A percentile compares a stretch with the other conserved stretches of the same genome.
These are phyloP conservation scores for Pseudomyrmex pallidus DNA, from an alignment of 1,140 invertebrate species.

Conservation along the genomic window DNA sequence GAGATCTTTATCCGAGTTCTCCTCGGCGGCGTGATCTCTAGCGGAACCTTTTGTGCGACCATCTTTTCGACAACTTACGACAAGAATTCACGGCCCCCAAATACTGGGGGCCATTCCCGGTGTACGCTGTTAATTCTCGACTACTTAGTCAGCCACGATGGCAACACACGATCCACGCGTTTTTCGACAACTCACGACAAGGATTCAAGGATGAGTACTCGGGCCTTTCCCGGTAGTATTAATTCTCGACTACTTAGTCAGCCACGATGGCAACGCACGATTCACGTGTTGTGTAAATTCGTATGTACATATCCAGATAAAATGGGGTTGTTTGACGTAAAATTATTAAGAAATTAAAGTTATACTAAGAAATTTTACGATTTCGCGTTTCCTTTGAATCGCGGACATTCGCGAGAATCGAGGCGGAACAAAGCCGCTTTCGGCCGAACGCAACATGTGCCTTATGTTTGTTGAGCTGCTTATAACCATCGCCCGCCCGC, in stretches of 20 bases:
- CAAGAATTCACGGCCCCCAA: neutral
- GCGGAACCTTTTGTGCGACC: slow-evolving; percentile 8
- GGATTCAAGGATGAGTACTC: too few species aligned
- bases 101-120: neutral
- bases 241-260: too few species aligned
- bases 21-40: neutral
- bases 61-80: slow-evolving; percentile 21
- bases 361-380: neutral
- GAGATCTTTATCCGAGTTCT: slow-evolving; percentile 47
- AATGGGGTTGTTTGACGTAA: too few species aligned
- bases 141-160: neutral
- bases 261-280: too few species aligned
- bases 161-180: neutral
- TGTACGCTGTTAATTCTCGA: slow-evolving; percentile 3
- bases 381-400: too few species aligned
- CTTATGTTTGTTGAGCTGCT: slow-evolving; percentile 34
- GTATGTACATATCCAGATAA: too few species aligned
- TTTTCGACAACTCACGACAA: neutral
- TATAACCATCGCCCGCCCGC: neutral
- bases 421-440: neutral
- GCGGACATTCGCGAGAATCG: neutral
- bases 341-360: too few species aligned
- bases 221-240: too few species aligned
- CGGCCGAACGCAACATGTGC: neutral
- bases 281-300: too few species aligned